A percentile compares a stretch with the other conserved stretches of the same genome.
These are phyloP conservation scores for Antrozous pallidus DNA, from an alignment of 2,797 vertebrate species.

Conservation along the genomic window DNA sequence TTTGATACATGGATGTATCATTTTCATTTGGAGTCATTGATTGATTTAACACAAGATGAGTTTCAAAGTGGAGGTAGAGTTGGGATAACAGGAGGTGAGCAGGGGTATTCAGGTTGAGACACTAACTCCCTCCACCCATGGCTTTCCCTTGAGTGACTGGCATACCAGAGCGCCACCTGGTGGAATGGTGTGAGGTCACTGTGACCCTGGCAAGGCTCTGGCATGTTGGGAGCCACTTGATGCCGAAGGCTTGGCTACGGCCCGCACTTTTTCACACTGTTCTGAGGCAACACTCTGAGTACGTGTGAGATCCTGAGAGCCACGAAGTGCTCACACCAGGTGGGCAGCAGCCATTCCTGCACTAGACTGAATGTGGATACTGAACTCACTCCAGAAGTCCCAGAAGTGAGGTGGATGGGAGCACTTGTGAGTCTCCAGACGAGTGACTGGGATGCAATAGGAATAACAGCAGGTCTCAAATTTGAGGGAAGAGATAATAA, in stretches of 20 bases:
- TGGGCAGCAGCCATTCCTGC: not conserved
- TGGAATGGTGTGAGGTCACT: slow-evolving; percentile 40
- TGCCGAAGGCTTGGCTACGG: not conserved
- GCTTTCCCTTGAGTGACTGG: not conserved
- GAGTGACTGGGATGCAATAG: not conserved
- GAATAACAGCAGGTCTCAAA: not conserved
- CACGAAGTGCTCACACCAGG: fast-evolving
- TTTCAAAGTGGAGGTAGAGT: not conserved
- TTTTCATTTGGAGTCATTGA: not conserved
- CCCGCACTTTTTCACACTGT: not conserved
- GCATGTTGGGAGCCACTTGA: not conserved
- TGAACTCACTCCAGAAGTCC: not conserved
- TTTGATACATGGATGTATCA: not conserved
- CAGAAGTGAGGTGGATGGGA: not conserved
- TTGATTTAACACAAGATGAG: not conserved
- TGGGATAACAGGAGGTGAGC: not conserved
- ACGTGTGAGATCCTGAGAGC: not conserved
- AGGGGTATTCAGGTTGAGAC: not conserved
- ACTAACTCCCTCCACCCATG: not conserved
- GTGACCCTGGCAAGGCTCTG: not conserved
- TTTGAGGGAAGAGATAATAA: not conserved
- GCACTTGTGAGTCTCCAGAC: not conserved
- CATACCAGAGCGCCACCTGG: not conserved
- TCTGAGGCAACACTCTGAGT: not conserved
- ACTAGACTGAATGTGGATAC: not conserved